These are phyloP conservation scores for Dichetophora obliterata DNA, from an alignment of 2,888 invertebrate species.

Conservation along the genomic window DNA sequence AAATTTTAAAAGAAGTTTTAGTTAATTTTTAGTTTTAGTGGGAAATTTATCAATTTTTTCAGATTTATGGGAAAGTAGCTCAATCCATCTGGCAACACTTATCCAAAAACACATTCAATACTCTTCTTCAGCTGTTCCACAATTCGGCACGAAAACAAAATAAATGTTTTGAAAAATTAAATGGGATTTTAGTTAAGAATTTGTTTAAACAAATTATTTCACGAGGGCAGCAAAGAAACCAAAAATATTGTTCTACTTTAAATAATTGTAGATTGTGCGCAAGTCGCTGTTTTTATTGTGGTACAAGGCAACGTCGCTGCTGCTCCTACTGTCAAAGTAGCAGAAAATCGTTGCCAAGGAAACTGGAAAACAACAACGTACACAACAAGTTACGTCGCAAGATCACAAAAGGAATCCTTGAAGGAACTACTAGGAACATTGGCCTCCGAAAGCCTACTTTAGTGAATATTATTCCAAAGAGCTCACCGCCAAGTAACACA, in stretches of 20 bases:
- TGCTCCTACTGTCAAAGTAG: slow-evolving; percentile 23
- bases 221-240: background rate
- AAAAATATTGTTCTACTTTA: background rate
- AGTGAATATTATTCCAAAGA: background rate
- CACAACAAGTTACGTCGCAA: slow-evolving; percentile 58
- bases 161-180: background rate
- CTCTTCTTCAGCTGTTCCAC: background rate
- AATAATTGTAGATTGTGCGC: slow-evolving; percentile 5
- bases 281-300: background rate
- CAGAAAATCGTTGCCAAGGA: slow-evolving; percentile 57
- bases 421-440: background rate
- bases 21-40: too few relatives aligned
- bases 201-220: background rate
- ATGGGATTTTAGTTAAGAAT: too few relatives aligned
- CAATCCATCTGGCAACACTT: too few relatives aligned
- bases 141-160: background rate
- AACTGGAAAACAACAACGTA: slow-evolving; percentile 57
- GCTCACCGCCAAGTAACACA: background rate
- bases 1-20: too few relatives aligned
- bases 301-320: slow-evolving; percentile 28
- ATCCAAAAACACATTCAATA: too few relatives aligned
- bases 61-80: too few relatives aligned
- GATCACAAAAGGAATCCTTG: background rate
- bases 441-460: too few relatives aligned
- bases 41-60: too few relatives aligned